These are phyloP conservation scores for Elysia crispata DNA, from an alignment of 2,888 invertebrate species.

Conservation along the genomic window DNA sequence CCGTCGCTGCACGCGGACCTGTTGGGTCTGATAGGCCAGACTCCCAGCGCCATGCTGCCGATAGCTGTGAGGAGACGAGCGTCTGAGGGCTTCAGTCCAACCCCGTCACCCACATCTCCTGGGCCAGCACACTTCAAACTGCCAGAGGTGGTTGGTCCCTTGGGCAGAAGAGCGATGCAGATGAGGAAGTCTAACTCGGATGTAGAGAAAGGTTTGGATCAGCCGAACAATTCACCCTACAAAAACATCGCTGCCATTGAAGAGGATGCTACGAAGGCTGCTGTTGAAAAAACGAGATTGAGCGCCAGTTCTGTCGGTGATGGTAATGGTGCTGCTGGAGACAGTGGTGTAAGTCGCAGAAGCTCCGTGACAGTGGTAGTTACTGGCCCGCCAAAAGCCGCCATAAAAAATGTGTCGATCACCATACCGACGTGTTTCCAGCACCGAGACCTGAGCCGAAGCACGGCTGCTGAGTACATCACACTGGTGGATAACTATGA, in stretches of 20 bases:
- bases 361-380: background rate
- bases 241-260: too few species aligned
- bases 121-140: background rate
- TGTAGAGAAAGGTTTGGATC: background rate
- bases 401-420: constrained; percentile 25
- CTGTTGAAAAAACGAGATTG: background rate
- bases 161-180: background rate
- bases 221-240: background rate
- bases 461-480: constrained; percentile 36
- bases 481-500: constrained; percentile 45
- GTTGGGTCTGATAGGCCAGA: constrained; percentile 27
- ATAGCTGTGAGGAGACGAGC: background rate
- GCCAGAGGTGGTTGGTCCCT: background rate
- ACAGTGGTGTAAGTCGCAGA: background rate
- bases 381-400: background rate
- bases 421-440: constrained; percentile 35
- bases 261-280: background rate
- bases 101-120: background rate
- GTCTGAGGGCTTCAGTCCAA: background rate
- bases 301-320: too few species aligned
- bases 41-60: background rate
- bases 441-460: constrained; percentile 37
- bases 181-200: background rate
- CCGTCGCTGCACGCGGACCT: constrained; percentile 31
- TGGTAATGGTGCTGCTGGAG: background rate